Evolutionary conservation across 2,113 vertebrate genomes (phyloP), one percentile per base, ranked within the genome.

Genomic region (Morone saxatilis): DNA sequence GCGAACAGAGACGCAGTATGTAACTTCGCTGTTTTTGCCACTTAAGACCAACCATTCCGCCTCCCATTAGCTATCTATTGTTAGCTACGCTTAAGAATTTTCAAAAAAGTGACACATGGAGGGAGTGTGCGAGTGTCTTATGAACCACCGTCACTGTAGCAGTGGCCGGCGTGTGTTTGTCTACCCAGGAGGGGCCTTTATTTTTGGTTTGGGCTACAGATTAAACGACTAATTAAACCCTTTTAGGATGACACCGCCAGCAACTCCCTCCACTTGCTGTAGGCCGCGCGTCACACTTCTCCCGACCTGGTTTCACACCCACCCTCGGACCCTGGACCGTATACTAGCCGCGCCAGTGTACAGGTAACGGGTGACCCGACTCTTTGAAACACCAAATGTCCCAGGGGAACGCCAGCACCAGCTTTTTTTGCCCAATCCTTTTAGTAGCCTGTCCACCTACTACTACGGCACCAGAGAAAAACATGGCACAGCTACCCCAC

Each of bases 121-220:
- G 81, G 78, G 81, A n/a, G 80, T 69, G 88, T 48, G 61, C 72
- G 78, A 92, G 88, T 91, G 89, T 93, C 91, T 93, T 91, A 92
- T 38, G 94, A 95, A n/a, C 94, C 94, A 69, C 93, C n/a, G 92
- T 95, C 95, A 95, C 95, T 95, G 95, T 96, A 93, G 93, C 89
- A 80, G 88, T 91, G 80, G 85, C 89, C n/a, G 94, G 85, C 61
- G 77, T 84, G 85, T 88, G 86, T 85, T 87, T 86, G 88, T 88
- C 81, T 82, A 93, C 88, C 91, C 85, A 92, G 87, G n/a, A 92
- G 92, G 90, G 92, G 91, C 93, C 92, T 94, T 93, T 90, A 6
- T 82, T 88, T 86, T 89, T 83, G 77, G 79, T 88, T 90, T 67
- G 85, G 89, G 90, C 86, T 87, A 86, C 80, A 86, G 85, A 90